Percentiles rank a stretch among this genome's conserved stretches.
phyloP scores from a whole-genome alignment of 2,888 invertebrate genomes.

The Pristionchus japonicus region DNA sequence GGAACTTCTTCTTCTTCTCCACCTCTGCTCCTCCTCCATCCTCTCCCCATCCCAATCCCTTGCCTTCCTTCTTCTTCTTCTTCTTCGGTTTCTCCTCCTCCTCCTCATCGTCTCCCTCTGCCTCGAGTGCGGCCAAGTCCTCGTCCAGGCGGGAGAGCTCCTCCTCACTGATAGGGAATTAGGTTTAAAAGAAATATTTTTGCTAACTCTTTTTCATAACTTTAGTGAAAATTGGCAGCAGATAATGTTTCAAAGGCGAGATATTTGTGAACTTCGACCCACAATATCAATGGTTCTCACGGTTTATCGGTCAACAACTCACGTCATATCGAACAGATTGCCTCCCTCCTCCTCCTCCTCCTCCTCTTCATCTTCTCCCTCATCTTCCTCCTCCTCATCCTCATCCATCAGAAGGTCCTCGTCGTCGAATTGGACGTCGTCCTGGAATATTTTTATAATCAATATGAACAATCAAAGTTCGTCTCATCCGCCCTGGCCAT shows the following conservation, averaged over 20 bases:
- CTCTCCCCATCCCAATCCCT: no score
- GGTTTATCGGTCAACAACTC: background rate
- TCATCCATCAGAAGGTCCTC: slow-evolving; percentile 24
- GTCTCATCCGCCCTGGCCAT: background rate
- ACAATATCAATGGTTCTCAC: no score
- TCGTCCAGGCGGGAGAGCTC: slow-evolving; percentile 31
- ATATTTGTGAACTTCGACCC: no score
- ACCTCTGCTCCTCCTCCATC: no score
- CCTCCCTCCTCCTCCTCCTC: slow-evolving; percentile 45
- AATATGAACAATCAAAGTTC: background rate
- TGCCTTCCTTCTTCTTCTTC: slow-evolving; percentile 25
- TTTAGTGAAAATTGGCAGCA: no score
- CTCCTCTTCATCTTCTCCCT: background rate
- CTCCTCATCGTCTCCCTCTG: slow-evolving; percentile 41
- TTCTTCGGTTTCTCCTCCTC: background rate
- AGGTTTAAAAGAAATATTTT: background rate
- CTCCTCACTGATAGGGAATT: no score
- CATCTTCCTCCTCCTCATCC: background rate
- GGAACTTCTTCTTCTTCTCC: slow-evolving; percentile 40
- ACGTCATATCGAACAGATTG: slow-evolving; percentile 5
- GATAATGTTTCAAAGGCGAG: no score
- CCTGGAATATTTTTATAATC: background rate
- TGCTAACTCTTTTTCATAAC: no score
- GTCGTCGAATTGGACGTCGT: slow-evolving; percentile 39
- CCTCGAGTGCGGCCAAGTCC: slow-evolving; percentile 45